Evolutionary conservation across 2,888 invertebrate species (phyloP).

Genomic region (Fragum whitleyi): DNA sequence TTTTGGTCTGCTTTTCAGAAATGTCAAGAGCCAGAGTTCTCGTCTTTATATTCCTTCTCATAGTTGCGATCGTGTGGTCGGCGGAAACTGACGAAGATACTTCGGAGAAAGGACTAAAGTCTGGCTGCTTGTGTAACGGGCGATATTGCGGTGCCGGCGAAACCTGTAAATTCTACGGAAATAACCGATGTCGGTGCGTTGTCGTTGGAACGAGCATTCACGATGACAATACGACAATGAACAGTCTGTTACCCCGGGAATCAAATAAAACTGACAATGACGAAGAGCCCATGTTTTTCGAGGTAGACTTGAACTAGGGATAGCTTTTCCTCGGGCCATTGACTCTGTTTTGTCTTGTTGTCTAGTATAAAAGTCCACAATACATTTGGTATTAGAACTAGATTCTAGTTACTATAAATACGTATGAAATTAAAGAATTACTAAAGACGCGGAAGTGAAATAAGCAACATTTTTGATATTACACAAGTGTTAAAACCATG

Average conservation of each 20-base stretch:
- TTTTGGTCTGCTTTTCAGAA: not conserved
- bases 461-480: too few species aligned
- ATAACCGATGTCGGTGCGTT: conserved; percentile 16
- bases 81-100: not conserved
- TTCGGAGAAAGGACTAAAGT: not conserved
- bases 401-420: too few species aligned
- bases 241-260: not conserved
- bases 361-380: too few species aligned
- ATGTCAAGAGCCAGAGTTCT: not conserved
- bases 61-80: not conserved
- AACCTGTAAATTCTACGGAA: conserved; percentile 8
- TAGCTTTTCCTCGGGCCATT: too few species aligned
- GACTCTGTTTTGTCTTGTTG: not conserved
- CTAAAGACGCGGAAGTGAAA: too few species aligned
- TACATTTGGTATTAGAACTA: too few species aligned
- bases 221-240: conserved; percentile 3
- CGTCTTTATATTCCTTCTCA: not conserved
- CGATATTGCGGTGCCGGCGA: not conserved
- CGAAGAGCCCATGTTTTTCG: not conserved
- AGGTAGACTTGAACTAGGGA: not conserved
- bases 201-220: not conserved
- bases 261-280: not conserved
- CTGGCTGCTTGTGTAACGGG: conserved; percentile 6
- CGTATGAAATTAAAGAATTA: too few species aligned
- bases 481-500: too few species aligned